Percentiles rank a stretch among this genome's conserved stretches.
Conservation (phyloP, 2,113 vertebrate species). For the Capra hircus region DNA sequence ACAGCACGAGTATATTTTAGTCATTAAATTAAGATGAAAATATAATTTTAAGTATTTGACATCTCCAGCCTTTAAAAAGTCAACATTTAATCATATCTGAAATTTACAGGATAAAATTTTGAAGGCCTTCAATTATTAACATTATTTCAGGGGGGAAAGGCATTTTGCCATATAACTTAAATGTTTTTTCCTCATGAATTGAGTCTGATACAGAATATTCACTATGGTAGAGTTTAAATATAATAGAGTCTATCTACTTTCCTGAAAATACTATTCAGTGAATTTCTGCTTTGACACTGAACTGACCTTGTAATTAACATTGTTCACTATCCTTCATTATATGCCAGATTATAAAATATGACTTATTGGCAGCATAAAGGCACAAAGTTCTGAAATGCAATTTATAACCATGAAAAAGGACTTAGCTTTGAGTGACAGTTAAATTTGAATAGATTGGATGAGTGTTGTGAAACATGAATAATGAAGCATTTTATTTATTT, state of each 20-base stretch:
- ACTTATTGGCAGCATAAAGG: slow-evolving; percentile 35
- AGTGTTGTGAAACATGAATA: slow-evolving; percentile 52
- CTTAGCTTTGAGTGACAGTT: slow-evolving; percentile 47
- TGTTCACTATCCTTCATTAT: slow-evolving; percentile 39
- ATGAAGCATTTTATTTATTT: slow-evolving; percentile 14
- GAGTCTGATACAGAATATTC: neutral
- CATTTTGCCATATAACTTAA: slow-evolving; percentile 13
- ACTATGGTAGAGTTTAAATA: neutral
- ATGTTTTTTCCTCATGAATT: slow-evolving; percentile 38
- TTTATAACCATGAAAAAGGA: slow-evolving; percentile 62
- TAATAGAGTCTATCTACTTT: neutral
- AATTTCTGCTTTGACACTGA: slow-evolving; percentile 50
- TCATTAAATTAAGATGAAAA: slow-evolving; percentile 39
- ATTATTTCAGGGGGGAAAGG: neutral
- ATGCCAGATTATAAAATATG: slow-evolving; percentile 43
- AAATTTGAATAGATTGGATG: slow-evolving; percentile 52
- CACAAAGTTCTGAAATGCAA: slow-evolving; percentile 52
- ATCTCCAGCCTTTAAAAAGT: slow-evolving; percentile 26
- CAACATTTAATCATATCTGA: slow-evolving; percentile 38
- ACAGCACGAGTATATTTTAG: neutral
- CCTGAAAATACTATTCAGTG: neutral
- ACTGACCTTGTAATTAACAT: slow-evolving; percentile 61
- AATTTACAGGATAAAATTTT: neutral
- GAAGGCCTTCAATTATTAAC: slow-evolving; percentile 46
- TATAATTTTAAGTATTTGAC: slow-evolving; percentile 16